Base-by-base conservation (phyloP, 2,113 vertebrate species). In the Sinocyclocheilus anophthalmus region DNA sequence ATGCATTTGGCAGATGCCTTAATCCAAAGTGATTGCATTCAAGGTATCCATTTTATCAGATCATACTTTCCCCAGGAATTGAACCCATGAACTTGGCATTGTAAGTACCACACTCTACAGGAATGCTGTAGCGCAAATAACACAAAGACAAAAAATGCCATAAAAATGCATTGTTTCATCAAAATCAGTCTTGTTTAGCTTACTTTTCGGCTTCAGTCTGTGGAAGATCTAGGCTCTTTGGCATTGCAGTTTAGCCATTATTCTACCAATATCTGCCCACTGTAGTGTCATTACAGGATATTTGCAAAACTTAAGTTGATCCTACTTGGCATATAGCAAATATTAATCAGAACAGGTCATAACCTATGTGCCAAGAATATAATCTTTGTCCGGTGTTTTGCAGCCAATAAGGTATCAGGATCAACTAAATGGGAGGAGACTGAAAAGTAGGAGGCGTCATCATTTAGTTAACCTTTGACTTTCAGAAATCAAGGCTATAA, bases 321-420 rank as follows among this genome's bases (percentile, higher is more conserved):
- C 37, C 37, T 63, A 63, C 37, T 24, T 63, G 33, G n/a, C 57
- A 63, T 63, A 37, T 4, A 83, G 59, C 22, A 63, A 33, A 65
- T 77, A 76, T 67, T 87, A 78, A 81, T 83, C 85, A 83, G 82
- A 88, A 85, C 84, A 88, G 86, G 59, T 37, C 12, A 48, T 33
- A 70, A 61, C 13, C 13, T 30, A 55, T 53, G 67, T 59, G 67
- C 48, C 30, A 22, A 48, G 65, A 33, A 67, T 59, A 59, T 33
- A 69, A 55, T 9, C 8, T 48, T n/a, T 81, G 70, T n/a, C 33
- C 57, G 22, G 55, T 78, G 61, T 48, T 33, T 57, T 61, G 18
- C 48, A 48, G 26, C 72, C 73, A 78, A 72, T 69, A 69, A 63
- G 57, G n/a, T 42, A 37, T 81, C 61, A 63, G 20, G 39, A 39